These are phyloP conservation scores for Whitmania pigra DNA, from an alignment of 1,140 invertebrate species.

Conservation along the genomic window DNA sequence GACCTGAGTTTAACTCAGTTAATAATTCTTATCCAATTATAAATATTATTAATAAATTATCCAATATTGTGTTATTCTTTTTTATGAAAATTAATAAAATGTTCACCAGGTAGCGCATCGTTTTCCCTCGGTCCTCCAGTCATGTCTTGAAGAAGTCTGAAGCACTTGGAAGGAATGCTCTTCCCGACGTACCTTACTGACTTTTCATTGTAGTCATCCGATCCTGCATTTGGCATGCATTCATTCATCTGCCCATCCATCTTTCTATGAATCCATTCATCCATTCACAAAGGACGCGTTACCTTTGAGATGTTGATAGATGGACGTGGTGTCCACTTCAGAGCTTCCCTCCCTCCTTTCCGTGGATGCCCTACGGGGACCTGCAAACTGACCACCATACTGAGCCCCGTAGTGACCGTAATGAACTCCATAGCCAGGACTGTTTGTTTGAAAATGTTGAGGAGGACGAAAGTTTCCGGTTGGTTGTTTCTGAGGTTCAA, in stretches of 20 bases:
- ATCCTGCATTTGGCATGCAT: constrained; percentile 1
- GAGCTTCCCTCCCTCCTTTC: constrained; percentile 29
- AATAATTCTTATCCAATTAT: not conserved
- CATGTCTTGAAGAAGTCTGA: constrained; percentile 69
- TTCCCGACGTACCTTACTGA: constrained; percentile 57
- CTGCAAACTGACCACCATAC: constrained; percentile 21
- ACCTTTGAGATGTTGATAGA: constrained; percentile 23
- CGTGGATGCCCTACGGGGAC: constrained; percentile 13
- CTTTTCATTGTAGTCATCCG: constrained; percentile 36
- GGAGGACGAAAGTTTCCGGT: constrained; percentile 9
- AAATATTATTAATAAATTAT: too few species aligned
- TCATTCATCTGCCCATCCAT: not conserved
- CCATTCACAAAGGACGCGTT: not conserved
- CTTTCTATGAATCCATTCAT: not conserved
- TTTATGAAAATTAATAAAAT: not conserved
- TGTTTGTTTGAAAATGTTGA: constrained; percentile 1
- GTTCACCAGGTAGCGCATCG: constrained; percentile 4
- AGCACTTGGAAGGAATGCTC: constrained; percentile 70
- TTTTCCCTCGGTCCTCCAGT: constrained; percentile 44
- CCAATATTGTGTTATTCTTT: not conserved
- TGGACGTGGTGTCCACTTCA: constrained; percentile 27
- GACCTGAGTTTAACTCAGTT: constrained; percentile 15
- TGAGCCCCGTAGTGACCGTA: constrained; percentile 11
- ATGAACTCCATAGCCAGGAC: constrained; percentile 22
- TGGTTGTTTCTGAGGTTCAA: not conserved